These are phyloP conservation scores for Corynorhinus townsendii DNA, from an alignment of 2,113 vertebrate genomes.

Conservation along the genomic window DNA sequence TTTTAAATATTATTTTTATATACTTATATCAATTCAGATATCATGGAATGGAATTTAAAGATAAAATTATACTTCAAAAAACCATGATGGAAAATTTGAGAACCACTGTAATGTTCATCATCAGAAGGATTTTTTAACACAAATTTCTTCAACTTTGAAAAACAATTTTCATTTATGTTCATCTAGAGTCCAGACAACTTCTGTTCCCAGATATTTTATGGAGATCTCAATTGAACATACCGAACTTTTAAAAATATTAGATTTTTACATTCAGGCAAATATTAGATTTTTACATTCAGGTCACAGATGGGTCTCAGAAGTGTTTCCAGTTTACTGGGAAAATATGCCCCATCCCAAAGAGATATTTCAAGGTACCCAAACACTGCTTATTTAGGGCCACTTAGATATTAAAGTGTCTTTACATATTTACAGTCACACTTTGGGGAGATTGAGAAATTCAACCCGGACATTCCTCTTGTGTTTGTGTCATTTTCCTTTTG, in stretches of 20 bases:
- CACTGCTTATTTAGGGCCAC: not conserved
- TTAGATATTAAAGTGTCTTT: not conserved
- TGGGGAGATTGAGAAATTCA: not conserved
- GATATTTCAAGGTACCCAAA: not conserved
- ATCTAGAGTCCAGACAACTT: not conserved
- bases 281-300: not conserved
- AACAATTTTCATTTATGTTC: not conserved
- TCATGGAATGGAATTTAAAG: not conserved
- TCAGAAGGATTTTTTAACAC: not conserved
- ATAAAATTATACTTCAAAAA: not conserved
- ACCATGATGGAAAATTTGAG: not conserved
- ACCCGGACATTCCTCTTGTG: not conserved
- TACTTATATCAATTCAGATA: not conserved
- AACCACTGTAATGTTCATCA: not conserved
- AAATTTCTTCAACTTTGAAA: not conserved
- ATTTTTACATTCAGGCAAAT: not conserved
- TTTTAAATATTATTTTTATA: not conserved
- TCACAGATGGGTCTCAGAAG: not conserved
- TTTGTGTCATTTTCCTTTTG: not conserved
- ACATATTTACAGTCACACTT: not conserved
- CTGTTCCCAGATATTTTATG: not conserved
- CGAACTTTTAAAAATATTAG: not conserved
- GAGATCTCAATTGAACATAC: not conserved
- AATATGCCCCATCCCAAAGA: not conserved
- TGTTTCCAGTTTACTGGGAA: not conserved